phyloP scores from a whole-genome alignment of 2,797 vertebrate genomes.

The Helicolenus hilgendorfi region DNA sequence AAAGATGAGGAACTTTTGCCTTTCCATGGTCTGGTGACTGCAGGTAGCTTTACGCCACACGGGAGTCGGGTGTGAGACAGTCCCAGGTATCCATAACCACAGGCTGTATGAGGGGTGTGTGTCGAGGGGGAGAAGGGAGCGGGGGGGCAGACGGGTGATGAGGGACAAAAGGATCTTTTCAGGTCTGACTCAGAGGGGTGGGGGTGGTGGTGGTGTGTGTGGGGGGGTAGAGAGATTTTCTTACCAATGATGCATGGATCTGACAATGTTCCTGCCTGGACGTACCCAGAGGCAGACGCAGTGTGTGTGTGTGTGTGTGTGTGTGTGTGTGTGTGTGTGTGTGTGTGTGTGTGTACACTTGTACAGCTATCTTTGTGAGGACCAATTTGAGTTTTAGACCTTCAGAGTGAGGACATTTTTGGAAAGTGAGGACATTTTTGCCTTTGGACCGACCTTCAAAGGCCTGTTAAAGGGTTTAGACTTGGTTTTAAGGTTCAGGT shows the following conservation, averaged over 20 bases:
- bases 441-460: too few relatives aligned
- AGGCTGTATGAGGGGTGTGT: slow-evolving; percentile 70
- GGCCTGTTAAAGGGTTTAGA: too few relatives aligned
- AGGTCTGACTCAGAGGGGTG: slow-evolving; percentile 79
- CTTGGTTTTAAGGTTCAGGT: too few relatives aligned
- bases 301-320: slow-evolving; percentile 34
- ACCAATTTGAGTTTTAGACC: too few relatives aligned
- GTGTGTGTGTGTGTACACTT: neutral
- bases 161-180: slow-evolving; percentile 90
- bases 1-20: slow-evolving; percentile 34
- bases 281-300: slow-evolving; percentile 79
- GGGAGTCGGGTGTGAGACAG: slow-evolving; percentile 76
- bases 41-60: slow-evolving; percentile 78
- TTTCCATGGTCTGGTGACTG: slow-evolving; percentile 74
- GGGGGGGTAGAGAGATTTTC: slow-evolving; percentile 82
- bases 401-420: too few relatives aligned
- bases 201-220: slow-evolving; percentile 48
- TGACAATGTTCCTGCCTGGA: slow-evolving; percentile 87
- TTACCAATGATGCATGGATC: slow-evolving; percentile 91
- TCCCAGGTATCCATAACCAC: slow-evolving; percentile 85
- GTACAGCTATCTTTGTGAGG: too few relatives aligned
- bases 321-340: slow-evolving; percentile 13
- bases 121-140: slow-evolving; percentile 33
- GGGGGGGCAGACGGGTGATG: slow-evolving; percentile 69
- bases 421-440: too few relatives aligned